These are phyloP conservation scores for Andrena bicolor DNA, from an alignment of 2,888 invertebrate genomes.

Conservation along the genomic window DNA sequence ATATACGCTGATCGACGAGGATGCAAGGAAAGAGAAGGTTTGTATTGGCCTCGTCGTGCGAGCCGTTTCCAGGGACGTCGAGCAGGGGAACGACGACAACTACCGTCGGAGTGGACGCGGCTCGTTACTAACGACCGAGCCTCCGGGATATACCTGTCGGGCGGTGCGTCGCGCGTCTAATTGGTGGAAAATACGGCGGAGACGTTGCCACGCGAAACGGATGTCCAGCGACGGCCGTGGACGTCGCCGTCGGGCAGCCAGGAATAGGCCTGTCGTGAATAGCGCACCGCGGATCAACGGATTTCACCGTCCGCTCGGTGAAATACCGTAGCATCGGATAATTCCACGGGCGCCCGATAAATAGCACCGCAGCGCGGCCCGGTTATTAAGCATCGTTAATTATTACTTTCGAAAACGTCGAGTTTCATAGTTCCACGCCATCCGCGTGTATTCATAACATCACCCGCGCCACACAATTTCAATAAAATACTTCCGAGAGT, in stretches of 20 bases:
- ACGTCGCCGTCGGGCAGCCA: slow-evolving; percentile 55
- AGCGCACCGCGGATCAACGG: slow-evolving; percentile 23
- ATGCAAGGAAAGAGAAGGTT: slow-evolving; percentile 16
- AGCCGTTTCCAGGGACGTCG: slow-evolving; percentile 43
- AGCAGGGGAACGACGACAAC: slow-evolving; percentile 34
- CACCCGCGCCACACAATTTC: slow-evolving; percentile 4
- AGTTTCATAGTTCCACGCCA: background rate
- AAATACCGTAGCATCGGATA: background rate
- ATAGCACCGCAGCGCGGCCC: background rate
- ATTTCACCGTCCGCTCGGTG: background rate
- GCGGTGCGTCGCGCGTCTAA: slow-evolving; percentile 74
- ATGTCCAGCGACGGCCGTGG: slow-evolving; percentile 55
- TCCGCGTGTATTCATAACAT: background rate
- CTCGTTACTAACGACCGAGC: slow-evolving; percentile 69
- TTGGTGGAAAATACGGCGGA: slow-evolving; percentile 79
- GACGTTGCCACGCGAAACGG: slow-evolving; percentile 68
- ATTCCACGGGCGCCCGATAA: slow-evolving; percentile 10
- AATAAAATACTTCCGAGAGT: slow-evolving; percentile 13
- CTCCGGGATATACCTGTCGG: slow-evolving; percentile 73
- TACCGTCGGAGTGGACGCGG: slow-evolving; percentile 47
- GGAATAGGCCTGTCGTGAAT: slow-evolving; percentile 56
- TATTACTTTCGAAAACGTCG: slow-evolving; percentile 13
- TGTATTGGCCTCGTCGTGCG: slow-evolving; percentile 9
- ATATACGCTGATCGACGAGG: slow-evolving; percentile 21
- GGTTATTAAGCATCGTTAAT: slow-evolving; percentile 43